Evolutionary conservation across 2,888 invertebrate genomes (phyloP), one percentile per base, ranked within the genome.

Genomic region (Dusona sp.): DNA sequence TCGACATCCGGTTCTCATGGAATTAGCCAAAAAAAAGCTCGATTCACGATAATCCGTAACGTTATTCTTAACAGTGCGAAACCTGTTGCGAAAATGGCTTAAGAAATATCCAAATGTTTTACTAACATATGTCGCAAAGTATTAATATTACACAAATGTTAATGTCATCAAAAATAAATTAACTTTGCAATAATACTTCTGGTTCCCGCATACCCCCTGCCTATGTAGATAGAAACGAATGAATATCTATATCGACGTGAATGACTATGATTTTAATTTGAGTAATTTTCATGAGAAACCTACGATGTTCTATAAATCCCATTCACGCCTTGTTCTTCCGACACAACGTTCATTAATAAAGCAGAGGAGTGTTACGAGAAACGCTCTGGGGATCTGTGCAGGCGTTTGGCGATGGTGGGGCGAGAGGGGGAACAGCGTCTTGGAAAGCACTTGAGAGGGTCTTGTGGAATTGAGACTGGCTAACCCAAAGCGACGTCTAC

Each of bases 341-440:
- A 70, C 48, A 25, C 75, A 84, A 73, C 61, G 79, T 79, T 83
- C 83, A 79, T 86, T 83, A 86, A 86, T 83, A 83, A 86, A 86
- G 75, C 75, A 79, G 70, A 65, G 38, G 79, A 86, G 79, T 79
- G 75, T 80, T 80, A 65, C 51, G 75, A 70, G 84, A 84, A 79
- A 67, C 33, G 74, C 74, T 79, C 79, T 13, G 70, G 68, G 79
- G 85, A 83, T 75, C 70, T 65, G 78, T 36, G 77, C 29, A 57
- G 73, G 57, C 77, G 48, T 67, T 61, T 65, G 73, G 36, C n/a
- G 61, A 70, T 72, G 38, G 48, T 38, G 45, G n/a, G n/a, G 22
- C 4, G 13, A 9, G 29, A 9, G 33, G n/a, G 68, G 61, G 61
- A 57, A 45, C 65, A 79, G 48, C 65, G 79, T 83, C 83, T 83